phyloP scores from a whole-genome alignment of 2,888 invertebrate species.

The Trachelus troglodyta region DNA sequence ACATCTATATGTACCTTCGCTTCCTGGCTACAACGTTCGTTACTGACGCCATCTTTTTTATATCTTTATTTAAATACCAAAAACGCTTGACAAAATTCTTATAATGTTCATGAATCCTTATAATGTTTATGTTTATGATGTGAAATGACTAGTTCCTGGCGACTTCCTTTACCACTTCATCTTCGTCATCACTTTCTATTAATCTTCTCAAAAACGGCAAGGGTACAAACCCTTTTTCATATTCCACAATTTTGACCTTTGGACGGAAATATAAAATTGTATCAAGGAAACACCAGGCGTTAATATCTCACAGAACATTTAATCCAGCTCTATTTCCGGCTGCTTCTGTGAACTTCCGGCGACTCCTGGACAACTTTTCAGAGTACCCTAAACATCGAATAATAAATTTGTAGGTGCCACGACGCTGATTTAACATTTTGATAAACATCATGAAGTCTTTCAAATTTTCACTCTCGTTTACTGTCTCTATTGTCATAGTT shows the following conservation, averaged over 20 bases:
- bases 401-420: neutral
- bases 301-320: constrained; percentile 58
- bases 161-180: neutral
- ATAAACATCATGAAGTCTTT: neutral
- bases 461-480: neutral
- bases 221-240: neutral
- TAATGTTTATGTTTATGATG: neutral
- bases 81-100: neutral
- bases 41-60: neutral
- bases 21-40: neutral
- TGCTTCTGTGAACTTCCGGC: neutral
- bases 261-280: constrained; percentile 49
- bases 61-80: neutral
- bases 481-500: neutral
- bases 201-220: neutral
- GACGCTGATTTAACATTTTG: neutral
- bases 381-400: neutral
- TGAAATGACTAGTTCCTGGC: neutral
- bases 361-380: neutral
- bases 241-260: neutral
- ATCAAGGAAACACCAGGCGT: constrained; percentile 45
- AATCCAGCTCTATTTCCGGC: constrained; percentile 38
- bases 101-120: neutral
- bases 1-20: neutral
- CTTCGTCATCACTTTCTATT: neutral